phyloP scores from a whole-genome alignment of 1,140 invertebrate genomes.

The Atta cephalotes region DNA sequence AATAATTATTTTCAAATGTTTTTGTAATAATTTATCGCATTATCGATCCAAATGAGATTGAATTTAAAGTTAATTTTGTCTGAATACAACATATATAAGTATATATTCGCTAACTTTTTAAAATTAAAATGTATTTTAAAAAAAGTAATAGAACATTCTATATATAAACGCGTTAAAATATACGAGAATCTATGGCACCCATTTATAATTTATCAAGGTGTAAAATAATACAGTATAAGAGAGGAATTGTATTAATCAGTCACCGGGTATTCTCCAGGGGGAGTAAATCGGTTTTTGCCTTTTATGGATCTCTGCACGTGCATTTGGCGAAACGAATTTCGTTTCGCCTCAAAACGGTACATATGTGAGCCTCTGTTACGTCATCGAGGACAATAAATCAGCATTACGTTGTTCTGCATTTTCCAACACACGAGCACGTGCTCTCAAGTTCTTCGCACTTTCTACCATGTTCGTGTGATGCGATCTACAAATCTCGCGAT shows the following conservation, averaged over 20 bases:
- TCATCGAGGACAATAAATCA: slow-evolving; percentile 71
- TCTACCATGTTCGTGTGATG: slow-evolving; percentile 60
- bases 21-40: not conserved
- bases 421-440: slow-evolving; percentile 52
- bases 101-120: not conserved
- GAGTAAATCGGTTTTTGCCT: not conserved
- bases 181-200: not conserved
- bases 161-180: not conserved
- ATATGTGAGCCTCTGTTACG: slow-evolving; percentile 50
- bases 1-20: not conserved
- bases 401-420: slow-evolving; percentile 67
- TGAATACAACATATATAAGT: not conserved
- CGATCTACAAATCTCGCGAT: slow-evolving; percentile 39
- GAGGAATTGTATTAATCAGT: not conserved
- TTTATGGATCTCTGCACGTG: not conserved
- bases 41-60: not conserved
- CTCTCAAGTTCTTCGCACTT: slow-evolving; percentile 65
- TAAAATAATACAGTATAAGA: not conserved
- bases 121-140: not conserved
- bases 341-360: not conserved
- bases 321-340: not conserved
- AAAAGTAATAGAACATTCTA: not conserved
- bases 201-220: not conserved
- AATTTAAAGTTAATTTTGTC: not conserved
- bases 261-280: not conserved